A percentile compares a stretch with the other conserved stretches of the same genome.
Evolutionary conservation across 1,140 invertebrate genomes (phyloP).

Genomic region (Drosophila ambigua): DNA sequence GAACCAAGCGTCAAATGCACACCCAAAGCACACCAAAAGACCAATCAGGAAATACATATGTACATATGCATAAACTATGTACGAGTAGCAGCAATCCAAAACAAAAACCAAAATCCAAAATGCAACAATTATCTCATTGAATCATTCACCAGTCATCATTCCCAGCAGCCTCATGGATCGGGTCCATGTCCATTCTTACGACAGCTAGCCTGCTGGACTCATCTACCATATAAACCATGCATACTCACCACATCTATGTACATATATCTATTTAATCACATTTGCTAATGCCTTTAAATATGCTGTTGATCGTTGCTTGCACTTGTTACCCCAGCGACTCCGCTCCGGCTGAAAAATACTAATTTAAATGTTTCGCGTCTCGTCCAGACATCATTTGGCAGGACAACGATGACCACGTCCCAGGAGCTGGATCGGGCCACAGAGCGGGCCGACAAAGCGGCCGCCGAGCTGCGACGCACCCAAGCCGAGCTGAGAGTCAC

Average conservation of each 20-base stretch:
- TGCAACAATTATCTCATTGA: conserved; percentile 24
- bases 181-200: conserved; percentile 21
- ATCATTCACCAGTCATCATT: conserved; percentile 41
- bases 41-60: conserved; percentile 4
- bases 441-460: conserved; percentile 93
- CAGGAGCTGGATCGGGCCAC: conserved; percentile 93
- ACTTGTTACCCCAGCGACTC: conserved; percentile 16
- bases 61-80: too few species aligned
- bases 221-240: not conserved
- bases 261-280: not conserved
- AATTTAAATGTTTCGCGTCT: conserved; percentile 61
- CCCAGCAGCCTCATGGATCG: conserved; percentile 33
- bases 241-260: not conserved
- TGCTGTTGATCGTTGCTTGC: conserved; percentile 43
- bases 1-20: conserved; percentile 52
- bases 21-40: conserved; percentile 22
- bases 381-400: conserved; percentile 89
- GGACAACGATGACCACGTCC: conserved; percentile 89
- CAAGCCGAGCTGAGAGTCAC: conserved; percentile 94
- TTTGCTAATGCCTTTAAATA: conserved; percentile 31
- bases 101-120: not conserved
- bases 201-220: conserved; percentile 48
- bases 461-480: conserved; percentile 92
- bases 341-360: conserved; percentile 28
- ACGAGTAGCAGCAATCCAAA: too few species aligned